A percentile compares a stretch with the other conserved stretches of the same genome.
These are phyloP conservation scores for Craterocephalus amniculus DNA, from an alignment of 2,797 vertebrate species.

Conservation along the genomic window DNA sequence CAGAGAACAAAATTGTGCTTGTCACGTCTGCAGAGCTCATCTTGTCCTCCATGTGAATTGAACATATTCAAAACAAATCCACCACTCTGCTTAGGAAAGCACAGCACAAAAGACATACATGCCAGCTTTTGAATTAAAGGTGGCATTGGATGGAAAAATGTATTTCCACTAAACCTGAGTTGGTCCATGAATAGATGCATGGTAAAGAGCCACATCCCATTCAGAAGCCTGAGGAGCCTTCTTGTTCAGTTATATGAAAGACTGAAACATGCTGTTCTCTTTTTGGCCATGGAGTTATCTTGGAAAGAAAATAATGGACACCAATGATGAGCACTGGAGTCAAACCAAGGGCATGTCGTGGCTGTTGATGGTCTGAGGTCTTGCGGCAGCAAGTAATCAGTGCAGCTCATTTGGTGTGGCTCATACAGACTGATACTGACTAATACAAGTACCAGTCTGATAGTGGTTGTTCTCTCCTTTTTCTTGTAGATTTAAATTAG, in stretches of 20 bases:
- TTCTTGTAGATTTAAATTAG: background rate
- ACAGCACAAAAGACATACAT: background rate
- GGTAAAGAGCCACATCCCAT: conserved; percentile 9
- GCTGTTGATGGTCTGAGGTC: conserved; percentile 40
- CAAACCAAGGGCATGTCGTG: conserved; percentile 63
- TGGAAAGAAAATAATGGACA: conserved; percentile 52
- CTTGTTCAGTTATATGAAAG: conserved; percentile 38
- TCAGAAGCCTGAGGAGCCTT: conserved; percentile 11
- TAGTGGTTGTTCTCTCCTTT: background rate
- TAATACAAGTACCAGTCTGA: background rate
- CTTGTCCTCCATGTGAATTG: background rate
- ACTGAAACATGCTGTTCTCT: conserved; percentile 12
- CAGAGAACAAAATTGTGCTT: background rate
- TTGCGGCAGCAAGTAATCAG: conserved; percentile 21
- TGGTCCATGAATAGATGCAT: background rate
- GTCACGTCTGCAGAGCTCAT: background rate
- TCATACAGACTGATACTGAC: conserved; percentile 8
- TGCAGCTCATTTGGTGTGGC: conserved; percentile 20
- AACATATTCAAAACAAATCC: background rate
- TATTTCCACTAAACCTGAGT: background rate
- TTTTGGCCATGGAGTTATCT: conserved; percentile 37
- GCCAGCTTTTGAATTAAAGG: background rate
- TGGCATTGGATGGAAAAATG: conserved; percentile 11
- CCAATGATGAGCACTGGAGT: conserved; percentile 52
- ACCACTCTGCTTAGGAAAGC: background rate